Conservation (phyloP, 2,888 invertebrate species). For the Drosophila nigricruria region DNA sequence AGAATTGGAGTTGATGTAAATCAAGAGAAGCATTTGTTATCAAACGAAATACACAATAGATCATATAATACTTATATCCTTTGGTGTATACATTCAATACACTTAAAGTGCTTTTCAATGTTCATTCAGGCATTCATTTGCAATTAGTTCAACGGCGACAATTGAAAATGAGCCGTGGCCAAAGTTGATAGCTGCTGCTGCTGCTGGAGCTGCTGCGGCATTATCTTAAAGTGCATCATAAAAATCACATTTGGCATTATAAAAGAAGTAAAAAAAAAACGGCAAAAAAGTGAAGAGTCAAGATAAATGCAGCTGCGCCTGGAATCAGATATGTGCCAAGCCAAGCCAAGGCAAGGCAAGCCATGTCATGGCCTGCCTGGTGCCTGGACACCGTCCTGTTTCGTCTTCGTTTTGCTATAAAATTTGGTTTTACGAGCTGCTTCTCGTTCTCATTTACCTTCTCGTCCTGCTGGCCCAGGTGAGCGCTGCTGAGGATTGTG, state of each 20-base stretch:
- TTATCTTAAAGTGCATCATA: constrained; percentile 75
- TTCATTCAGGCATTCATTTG: constrained; percentile 27
- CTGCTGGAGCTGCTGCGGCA: constrained; percentile 34
- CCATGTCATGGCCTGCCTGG: constrained; percentile 12
- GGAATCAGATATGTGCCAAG: constrained; percentile 20
- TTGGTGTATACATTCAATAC: not conserved
- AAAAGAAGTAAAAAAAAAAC: constrained; percentile 37
- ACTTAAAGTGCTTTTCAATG: constrained; percentile 57
- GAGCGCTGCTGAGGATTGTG: constrained; percentile 54
- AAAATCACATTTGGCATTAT: constrained; percentile 78
- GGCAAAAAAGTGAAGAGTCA: constrained; percentile 30
- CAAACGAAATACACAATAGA: not conserved
- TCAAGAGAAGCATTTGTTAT: not conserved
- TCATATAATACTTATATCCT: not conserved
- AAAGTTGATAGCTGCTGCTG: constrained; percentile 39
- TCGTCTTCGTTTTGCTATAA: constrained; percentile 66
- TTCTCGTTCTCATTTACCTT: constrained; percentile 2
- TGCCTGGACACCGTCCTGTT: constrained; percentile 32
- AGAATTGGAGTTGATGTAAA: not conserved
- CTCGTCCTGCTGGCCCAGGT: constrained; percentile 65
- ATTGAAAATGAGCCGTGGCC: constrained; percentile 68
- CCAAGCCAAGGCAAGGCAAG: constrained; percentile 18
- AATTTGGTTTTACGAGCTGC: constrained; percentile 73
- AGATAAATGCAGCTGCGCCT: constrained; percentile 57
- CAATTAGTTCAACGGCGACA: constrained; percentile 66